Evolutionary conservation across 2,888 invertebrate genomes (phyloP), one percentile per base, ranked within the genome.

Genomic region (Amorpha juglandis): DNA sequence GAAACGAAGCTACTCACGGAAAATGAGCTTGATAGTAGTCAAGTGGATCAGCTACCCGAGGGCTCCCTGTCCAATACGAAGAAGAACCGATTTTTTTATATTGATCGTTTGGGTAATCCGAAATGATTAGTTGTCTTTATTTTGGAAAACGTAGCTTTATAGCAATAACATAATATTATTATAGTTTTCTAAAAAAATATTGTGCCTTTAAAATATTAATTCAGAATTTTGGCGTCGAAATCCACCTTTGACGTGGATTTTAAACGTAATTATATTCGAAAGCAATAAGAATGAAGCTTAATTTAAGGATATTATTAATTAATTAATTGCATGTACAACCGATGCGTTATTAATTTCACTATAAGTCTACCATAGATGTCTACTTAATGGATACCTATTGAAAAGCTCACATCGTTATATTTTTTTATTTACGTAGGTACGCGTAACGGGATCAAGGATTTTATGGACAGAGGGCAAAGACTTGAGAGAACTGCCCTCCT

Each of bases 151-250:
- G 6, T 58, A 42, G 38, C 4, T 16, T 11, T 58, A 58, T 58
- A 58, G 42, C 38, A 58, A 53, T 53, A 52, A 55, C 14, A 47
- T 48, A 16, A 47, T 47, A 47, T n/a, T 35, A 55, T 58, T 58
- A 53, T 53, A 35, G 58, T 38, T 42, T 58, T 42, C 58, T 42
- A 58, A 19, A 19, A 27, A 19, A 42, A 58, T 42, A 38, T 38
- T 55, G 58, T 58, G 58, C 58, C 58, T 58, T 58, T 19, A 19
- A 55, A 58, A 42, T 58, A 38, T 42, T 58, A 42, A 58, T 19
- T 38, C 19, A 38, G 38, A 42, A 6, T 58, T 38, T 58, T 12
- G 16, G 42, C 42, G 9, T 8, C 12, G 11, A 58, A 21, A 58
- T 6, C 19, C 58, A 58, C 58, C 12, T 38, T 58, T 58, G 58